Conservation (phyloP, 1,140 invertebrate species). For the Hylaeus volcanicus region DNA sequence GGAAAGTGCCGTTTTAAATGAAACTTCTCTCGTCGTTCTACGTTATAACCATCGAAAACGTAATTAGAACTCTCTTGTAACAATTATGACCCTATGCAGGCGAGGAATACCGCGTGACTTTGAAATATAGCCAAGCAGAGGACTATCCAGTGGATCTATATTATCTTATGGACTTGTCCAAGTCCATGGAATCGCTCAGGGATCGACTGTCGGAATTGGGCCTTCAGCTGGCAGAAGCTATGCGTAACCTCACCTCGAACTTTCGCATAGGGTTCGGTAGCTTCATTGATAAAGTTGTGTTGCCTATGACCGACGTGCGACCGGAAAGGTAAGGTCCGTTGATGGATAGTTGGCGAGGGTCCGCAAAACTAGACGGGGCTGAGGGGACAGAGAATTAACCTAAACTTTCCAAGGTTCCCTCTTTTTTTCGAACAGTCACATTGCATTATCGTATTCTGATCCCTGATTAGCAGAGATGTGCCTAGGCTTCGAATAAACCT, state of each 20-base stretch:
- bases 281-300: constrained; percentile 93
- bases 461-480: too few species aligned
- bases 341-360: too few species aligned
- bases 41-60: too few species aligned
- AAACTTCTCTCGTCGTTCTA: too few species aligned
- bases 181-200: constrained; percentile 89
- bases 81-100: constrained; percentile 38
- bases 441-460: too few species aligned
- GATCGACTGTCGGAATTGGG: constrained; percentile 85
- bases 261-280: constrained; percentile 93
- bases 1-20: constrained; percentile 45
- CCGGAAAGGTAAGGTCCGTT: constrained; percentile 76
- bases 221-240: constrained; percentile 83
- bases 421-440: too few species aligned
- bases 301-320: constrained; percentile 88
- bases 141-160: constrained; percentile 95
- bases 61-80: too few species aligned
- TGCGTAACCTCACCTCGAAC: constrained; percentile 90
- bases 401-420: too few species aligned
- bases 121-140: constrained; percentile 83
- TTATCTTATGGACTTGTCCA: constrained; percentile 92
- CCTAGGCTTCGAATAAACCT: too few species aligned
- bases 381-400: too few species aligned
- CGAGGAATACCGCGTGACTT: constrained; percentile 58
- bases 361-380: too few species aligned